Evolutionary conservation across 2,888 invertebrate genomes (phyloP).

Genomic region (Dryobota labecula): DNA sequence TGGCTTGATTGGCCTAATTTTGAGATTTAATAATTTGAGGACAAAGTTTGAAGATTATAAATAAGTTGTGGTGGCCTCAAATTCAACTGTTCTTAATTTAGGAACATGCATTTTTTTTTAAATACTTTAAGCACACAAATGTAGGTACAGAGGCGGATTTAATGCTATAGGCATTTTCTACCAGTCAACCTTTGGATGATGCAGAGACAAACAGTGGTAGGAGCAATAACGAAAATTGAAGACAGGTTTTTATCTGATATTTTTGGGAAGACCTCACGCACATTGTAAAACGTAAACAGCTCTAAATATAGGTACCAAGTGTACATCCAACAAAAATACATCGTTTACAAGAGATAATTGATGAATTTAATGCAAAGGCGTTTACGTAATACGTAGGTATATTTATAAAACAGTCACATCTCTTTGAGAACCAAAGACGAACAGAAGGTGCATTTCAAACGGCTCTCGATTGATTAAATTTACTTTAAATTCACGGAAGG

Average conservation of each 20-base stretch:
- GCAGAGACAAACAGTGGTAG: too few species aligned
- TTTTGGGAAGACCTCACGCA: too few species aligned
- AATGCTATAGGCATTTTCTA: too few species aligned
- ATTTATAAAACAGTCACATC: slow-evolving; percentile 30
- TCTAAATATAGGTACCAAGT: slow-evolving; percentile 6
- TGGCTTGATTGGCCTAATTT: slow-evolving; percentile 25
- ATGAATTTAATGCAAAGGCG: slow-evolving; percentile 20
- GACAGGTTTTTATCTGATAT: background rate
- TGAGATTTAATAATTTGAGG: background rate
- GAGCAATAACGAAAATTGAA: too few species aligned
- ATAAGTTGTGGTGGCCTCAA: background rate
- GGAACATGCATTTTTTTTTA: background rate
- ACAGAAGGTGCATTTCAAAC: slow-evolving; percentile 14
- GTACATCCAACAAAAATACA: background rate
- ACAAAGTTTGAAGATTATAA: slow-evolving; percentile 12
- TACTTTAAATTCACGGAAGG: background rate
- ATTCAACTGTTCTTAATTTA: slow-evolving; percentile 14
- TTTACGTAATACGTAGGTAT: slow-evolving; percentile 12
- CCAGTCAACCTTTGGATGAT: too few species aligned
- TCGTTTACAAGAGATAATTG: slow-evolving; percentile 17
- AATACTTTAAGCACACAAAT: too few species aligned
- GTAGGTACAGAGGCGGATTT: too few species aligned
- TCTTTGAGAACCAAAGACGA: background rate
- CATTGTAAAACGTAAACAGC: background rate
- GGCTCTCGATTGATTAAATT: background rate